Conservation (phyloP, 2,113 vertebrate species). For the Neodon shergylaensis region DNA sequence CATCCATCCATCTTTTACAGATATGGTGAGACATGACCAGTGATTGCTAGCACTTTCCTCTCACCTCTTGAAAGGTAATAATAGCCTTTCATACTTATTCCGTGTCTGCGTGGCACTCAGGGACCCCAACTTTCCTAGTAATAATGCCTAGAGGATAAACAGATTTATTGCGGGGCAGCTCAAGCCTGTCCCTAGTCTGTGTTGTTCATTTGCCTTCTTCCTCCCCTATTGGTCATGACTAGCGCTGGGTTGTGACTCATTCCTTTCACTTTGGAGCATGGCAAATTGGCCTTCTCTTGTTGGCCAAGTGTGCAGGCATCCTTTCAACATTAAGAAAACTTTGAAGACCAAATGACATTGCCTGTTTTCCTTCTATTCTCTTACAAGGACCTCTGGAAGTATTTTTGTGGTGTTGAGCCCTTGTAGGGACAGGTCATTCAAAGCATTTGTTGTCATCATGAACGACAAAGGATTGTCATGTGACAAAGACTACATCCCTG, state of each 20-base stretch:
- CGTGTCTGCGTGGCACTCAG: not conserved
- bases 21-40: not conserved
- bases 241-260: not conserved
- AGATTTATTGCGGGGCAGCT: not conserved
- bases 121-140: not conserved
- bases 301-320: not conserved
- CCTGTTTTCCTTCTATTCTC: not conserved
- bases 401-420: not conserved
- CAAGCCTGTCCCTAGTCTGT: not conserved
- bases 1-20: not conserved
- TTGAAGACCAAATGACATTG: not conserved
- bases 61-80: not conserved
- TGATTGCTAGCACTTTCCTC: not conserved
- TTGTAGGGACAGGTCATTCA: not conserved
- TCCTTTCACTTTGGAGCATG: constrained; percentile 14
- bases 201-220: not conserved
- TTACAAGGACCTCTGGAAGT: not conserved
- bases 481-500: not conserved
- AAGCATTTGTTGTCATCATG: constrained; percentile 13
- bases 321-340: not conserved
- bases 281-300: constrained; percentile 17
- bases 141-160: not conserved
- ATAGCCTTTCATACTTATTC: not conserved
- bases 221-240: not conserved
- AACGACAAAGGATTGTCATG: not conserved